These are phyloP conservation scores for Orbicella faveolata DNA, from an alignment of 64 coral and sea anemone species.

Conservation along the genomic window DNA sequence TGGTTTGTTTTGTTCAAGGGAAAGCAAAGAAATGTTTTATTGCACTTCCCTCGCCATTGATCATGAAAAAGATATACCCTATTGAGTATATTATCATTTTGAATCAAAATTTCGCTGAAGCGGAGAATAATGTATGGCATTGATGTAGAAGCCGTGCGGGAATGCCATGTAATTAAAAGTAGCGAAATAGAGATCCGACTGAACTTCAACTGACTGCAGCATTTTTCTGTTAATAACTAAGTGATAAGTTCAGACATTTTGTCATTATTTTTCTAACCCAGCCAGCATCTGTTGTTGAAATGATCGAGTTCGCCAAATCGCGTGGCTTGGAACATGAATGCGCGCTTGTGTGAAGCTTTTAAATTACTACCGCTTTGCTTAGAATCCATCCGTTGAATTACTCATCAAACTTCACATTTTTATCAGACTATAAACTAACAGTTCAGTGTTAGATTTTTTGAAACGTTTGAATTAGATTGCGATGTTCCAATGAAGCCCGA, in stretches of 20 bases:
- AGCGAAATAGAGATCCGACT: neutral
- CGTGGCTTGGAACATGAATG: neutral
- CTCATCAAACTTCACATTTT: neutral
- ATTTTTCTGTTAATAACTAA: neutral
- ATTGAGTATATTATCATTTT: neutral
- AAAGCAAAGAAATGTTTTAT: slow-evolving; percentile 16
- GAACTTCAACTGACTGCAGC: neutral
- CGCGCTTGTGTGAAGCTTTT: neutral
- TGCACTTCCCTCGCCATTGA: neutral
- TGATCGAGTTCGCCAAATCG: neutral
- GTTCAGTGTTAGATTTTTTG: neutral
- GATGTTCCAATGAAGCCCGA: neutral
- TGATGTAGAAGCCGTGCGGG: neutral
- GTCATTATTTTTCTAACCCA: neutral
- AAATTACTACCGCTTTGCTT: too few species aligned
- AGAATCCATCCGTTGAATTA: neutral
- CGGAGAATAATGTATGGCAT: neutral
- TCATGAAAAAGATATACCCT: neutral
- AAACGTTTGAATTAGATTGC: neutral
- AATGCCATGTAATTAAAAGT: neutral
- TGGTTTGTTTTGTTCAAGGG: slow-evolving; percentile 13
- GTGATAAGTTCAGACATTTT: neutral
- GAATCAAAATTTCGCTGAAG: neutral
- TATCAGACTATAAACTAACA: neutral
- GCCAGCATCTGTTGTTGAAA: neutral